Evolutionary conservation across 1,140 invertebrate genomes (phyloP).

Genomic region (Drosophila chauvacae): DNA sequence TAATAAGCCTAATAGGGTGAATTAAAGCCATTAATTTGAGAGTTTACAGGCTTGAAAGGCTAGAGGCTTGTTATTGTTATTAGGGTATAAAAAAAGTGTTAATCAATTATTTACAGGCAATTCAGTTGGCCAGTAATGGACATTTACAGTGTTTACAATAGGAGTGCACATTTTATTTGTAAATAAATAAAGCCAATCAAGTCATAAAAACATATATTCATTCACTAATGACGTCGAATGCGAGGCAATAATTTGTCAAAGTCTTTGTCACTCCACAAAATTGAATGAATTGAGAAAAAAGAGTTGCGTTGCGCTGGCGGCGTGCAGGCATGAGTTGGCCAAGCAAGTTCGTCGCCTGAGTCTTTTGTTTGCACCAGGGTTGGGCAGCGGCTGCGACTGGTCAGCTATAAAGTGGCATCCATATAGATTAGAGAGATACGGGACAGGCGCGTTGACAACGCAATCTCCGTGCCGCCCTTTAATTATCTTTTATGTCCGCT

Average conservation of each 20-base stretch:
- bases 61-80: background rate
- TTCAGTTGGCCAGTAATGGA: background rate
- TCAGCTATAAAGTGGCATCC: conserved; percentile 40
- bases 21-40: background rate
- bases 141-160: background rate
- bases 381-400: background rate
- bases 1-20: background rate
- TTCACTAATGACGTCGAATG: conserved; percentile 9
- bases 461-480: conserved; percentile 62
- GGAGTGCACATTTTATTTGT: background rate
- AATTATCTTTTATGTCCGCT: conserved; percentile 47
- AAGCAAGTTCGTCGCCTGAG: conserved; percentile 70
- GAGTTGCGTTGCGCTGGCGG: conserved; percentile 4
- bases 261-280: conserved; percentile 8
- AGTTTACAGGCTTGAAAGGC: background rate
- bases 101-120: background rate
- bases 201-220: background rate
- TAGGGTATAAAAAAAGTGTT: background rate
- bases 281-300: conserved; percentile 25
- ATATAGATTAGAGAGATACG: conserved; percentile 38
- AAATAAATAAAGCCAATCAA: background rate
- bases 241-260: conserved; percentile 16
- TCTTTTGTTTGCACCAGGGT: conserved; percentile 44
- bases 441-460: conserved; percentile 46
- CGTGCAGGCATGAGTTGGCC: conserved; percentile 2